Evolutionary conservation across 2,113 vertebrate genomes (phyloP), one percentile per base, ranked within the genome.

Genomic region (Anseranas semipalmata): DNA sequence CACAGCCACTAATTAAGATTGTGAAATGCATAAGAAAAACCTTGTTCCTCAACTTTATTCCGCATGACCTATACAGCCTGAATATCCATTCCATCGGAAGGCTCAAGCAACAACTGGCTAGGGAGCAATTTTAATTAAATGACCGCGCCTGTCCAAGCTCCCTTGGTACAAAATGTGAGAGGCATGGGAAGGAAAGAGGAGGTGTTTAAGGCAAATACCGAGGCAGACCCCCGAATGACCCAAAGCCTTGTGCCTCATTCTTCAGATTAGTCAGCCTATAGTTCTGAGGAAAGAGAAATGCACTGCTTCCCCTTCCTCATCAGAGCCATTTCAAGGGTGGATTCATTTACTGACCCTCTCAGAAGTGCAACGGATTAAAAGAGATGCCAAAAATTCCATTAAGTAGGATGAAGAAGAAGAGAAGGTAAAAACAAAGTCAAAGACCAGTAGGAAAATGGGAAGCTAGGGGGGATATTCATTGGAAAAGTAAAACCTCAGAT

Each of bases 231-330:
- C 15, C 1, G 6, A 70, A 48, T 70, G 81, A 95, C 77, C 77
- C 68, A 52, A 89, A 76, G 50, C 48, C 28, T 79, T 46, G 24
- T 87, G 80, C 39, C 53, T 85, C 73, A 39, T 77, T 70, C 74
- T 82, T 76, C 78, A 52, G 32, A 77, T 93, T 75, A 91, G 85
- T 80, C 86, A 91, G 35, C 32, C 71, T 43, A 62, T 30, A 67
- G 52, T 30, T 93, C 84, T 79, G 66, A 87, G 83, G 53, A 92
- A 91, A 72, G 76, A 94, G 77, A 89, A 95, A 95, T 46, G 50
- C 0, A 1, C 55, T 59, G 80, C 12, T 96, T 91, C 83, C 92
- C 45, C 48, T 85, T 92, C 84, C 89, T 92, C 88, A 79, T 39
- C 90, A 82, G 30, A 35, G 17, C 25, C 6, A 60, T 66, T 72